Conservation (phyloP, 2,113 vertebrate genomes). For the Tautogolabrus adspersus region DNA sequence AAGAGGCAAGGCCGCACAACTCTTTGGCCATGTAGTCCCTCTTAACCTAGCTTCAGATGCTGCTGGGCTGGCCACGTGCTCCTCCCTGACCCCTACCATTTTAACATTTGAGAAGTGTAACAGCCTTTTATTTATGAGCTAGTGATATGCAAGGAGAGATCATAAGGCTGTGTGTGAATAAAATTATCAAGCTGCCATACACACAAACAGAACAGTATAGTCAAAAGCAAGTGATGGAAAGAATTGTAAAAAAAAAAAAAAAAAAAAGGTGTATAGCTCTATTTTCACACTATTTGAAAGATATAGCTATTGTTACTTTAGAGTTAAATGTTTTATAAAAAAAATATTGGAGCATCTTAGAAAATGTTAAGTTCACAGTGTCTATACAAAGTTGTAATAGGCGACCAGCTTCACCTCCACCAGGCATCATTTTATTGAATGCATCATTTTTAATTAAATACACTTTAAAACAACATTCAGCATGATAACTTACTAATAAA, state of each 20-base stretch:
- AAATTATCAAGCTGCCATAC: background rate
- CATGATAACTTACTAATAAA: too few species aligned
- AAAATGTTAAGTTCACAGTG: too few species aligned
- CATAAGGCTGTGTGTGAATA: background rate
- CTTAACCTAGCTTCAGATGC: constrained; percentile 33
- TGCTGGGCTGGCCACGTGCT: constrained; percentile 40
- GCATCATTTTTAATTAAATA: too few species aligned
- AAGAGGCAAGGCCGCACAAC: constrained; percentile 30
- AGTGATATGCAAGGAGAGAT: constrained; percentile 39
- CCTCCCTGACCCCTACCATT: constrained; percentile 43
- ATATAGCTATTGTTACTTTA: too few species aligned
- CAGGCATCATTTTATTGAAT: too few species aligned
- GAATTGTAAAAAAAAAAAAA: background rate
- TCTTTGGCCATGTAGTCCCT: constrained; percentile 53
- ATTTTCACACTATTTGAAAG: too few species aligned
- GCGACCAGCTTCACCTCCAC: too few species aligned
- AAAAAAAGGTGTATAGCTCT: too few species aligned
- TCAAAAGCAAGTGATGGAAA: background rate
- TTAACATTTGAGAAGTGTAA: constrained; percentile 50
- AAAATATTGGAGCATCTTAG: too few species aligned
- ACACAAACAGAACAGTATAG: background rate
- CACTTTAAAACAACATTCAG: too few species aligned
- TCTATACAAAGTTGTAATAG: too few species aligned
- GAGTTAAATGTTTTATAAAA: too few species aligned
- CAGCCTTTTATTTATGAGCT: constrained; percentile 44